Percentiles rank a stretch among this genome's conserved stretches.
phyloP scores from a whole-genome alignment of 2,888 invertebrate genomes.

The Aphodius sticticus region DNA sequence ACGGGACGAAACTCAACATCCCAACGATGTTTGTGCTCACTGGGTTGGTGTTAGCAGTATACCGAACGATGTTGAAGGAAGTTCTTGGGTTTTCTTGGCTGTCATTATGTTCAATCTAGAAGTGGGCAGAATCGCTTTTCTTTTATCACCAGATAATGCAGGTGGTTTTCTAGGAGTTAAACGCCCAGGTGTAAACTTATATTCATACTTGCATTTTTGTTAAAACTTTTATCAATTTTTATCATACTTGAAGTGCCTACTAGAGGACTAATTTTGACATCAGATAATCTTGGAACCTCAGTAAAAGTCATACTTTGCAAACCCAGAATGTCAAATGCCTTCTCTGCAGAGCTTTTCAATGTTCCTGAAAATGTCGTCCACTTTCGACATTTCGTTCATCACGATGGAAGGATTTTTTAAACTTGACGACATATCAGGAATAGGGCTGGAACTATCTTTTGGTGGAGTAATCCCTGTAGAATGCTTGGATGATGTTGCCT shows the following conservation, averaged over 20 bases:
- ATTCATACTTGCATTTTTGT: background rate
- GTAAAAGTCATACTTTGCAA: conserved; percentile 27
- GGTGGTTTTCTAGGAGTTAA: background rate
- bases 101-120: too few relatives aligned
- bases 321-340: conserved; percentile 6
- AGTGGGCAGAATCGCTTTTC: too few relatives aligned
- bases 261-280: conserved; percentile 25
- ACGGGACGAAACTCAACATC: too few relatives aligned
- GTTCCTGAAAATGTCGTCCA: conserved; percentile 8
- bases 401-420: background rate
- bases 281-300: conserved; percentile 21
- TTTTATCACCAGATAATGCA: background rate
- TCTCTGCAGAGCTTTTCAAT: conserved; percentile 16
- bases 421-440: background rate
- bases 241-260: background rate
- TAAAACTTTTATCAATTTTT: background rate
- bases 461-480: background rate
- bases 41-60: background rate
- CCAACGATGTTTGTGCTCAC: too few relatives aligned
- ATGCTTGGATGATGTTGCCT: background rate
- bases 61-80: too few relatives aligned
- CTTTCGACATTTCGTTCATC: conserved; percentile 9
- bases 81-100: too few relatives aligned
- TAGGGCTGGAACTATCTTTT: conserved; percentile 22
- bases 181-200: background rate